Base-by-base conservation (phyloP, 2,888 invertebrate genomes). In the Euplagia quadripunctaria region DNA sequence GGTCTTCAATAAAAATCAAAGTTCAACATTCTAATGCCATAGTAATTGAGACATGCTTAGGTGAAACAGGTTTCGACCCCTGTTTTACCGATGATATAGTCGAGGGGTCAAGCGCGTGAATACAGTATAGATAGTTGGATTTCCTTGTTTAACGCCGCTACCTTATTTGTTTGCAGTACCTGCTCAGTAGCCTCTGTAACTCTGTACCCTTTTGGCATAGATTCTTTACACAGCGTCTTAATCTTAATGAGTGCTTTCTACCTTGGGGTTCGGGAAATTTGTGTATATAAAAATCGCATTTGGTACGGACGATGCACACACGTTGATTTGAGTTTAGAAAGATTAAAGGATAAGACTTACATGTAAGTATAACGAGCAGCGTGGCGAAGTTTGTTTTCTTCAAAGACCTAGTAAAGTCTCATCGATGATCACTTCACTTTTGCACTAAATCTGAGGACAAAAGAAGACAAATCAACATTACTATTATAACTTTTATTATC, bases 331-430 rank as follows among this genome's bases (percentile, higher is more conserved):
- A 52, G 17, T 17, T 52, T 17, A 4, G 4, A 20, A 58, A 20
- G 0, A 20, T n/a, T 31, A 31, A 31, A 31, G 31, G 31, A 31
- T 31, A 63, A 41, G 8, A 94, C 94, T 94, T 89, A 95, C 94
- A 94, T 82, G 86, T 91, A 78, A 88, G 86, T 89, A 85, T 86
- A 89, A 83, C 89, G 91, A 89, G 89, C 94, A 94, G 94, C 90
- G 92, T 94, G 94, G 87, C 88, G 91, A 89, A 89, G 88, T 87
- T 86, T 85, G 75, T 86, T 86, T 86, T 85, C 86, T 85, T 79
- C 81, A 81, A 78, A 87, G 80, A 86, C 83, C 89, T 91, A 93
- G 88, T 87, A 87, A 82, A 87, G 90, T 92, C 86, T 92, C 94
- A 94, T 94, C 90, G 91, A 93, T 90, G 87, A 70, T 43, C 90